Evolutionary conservation across 2,113 vertebrate species (phyloP), one percentile per base, ranked within the genome.

Genomic region (Redunca redunca): DNA sequence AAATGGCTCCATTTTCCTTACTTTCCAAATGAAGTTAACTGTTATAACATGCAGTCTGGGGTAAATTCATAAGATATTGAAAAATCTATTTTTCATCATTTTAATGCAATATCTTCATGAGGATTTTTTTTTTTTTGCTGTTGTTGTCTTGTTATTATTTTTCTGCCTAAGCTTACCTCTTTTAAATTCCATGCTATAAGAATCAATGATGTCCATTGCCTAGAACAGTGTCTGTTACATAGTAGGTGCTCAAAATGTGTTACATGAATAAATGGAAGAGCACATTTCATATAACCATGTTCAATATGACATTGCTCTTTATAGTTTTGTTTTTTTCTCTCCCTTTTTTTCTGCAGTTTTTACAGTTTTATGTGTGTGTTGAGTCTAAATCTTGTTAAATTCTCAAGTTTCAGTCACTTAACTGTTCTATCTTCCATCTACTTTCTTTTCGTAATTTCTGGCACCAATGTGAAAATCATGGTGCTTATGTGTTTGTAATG

Each of bases 391-490:
- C 40, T 89, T 94, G n/a, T 43, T 64, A 28, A 90, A 94, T 97
- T 95, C 40, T 97, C 85, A 91, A 50, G 53, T 84, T 74, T 74
- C 4, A 52, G 46, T 83, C 90, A 74, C 30, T 91, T 90, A 93
- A 81, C 64, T 74, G n/a, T 57, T 92, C 46, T 87, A 36, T 71
- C 43, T 92, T 88, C 81, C 25, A 86, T 95, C 30, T 17, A 92
- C 28, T 94, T 93, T 97, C 78, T 97, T 90, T 90, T 82, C 85
- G 90, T 95, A 92, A 95, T 97, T 95, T 98, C 90, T 89, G 87
- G 46, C 94, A 94, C 50, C 13, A 3, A 82, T 82, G 21, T 92
- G 77, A 96, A 97, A 92, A 96, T 92, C 97, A 95, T 80, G 43
- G 77, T 92, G 40, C 81, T 98, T 96, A 58, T 92, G 58, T 98